Percentiles rank a stretch among this genome's conserved stretches.
Evolutionary conservation across 2,113 vertebrate genomes (phyloP).

Genomic region (Muntiacus reevesi): DNA sequence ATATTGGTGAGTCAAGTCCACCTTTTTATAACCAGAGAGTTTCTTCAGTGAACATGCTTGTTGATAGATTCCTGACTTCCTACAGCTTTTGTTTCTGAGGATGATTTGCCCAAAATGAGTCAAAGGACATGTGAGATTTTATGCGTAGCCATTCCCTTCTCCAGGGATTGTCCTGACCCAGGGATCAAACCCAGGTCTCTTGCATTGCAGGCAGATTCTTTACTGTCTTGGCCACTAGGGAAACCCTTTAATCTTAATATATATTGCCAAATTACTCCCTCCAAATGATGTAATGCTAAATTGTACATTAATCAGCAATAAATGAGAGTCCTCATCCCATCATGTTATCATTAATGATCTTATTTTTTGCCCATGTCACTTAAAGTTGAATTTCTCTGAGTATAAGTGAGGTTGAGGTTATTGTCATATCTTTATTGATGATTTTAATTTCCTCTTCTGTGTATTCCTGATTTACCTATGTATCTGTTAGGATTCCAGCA

Average conservation of each 20-base stretch:
- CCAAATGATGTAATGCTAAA: not conserved
- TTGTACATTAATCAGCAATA: not conserved
- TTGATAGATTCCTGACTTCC: not conserved
- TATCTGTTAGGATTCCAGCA: not conserved
- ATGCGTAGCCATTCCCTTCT: not conserved
- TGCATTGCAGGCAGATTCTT: not conserved
- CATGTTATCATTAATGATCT: not conserved
- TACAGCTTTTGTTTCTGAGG: not conserved
- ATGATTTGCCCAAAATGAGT: not conserved
- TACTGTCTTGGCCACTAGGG: not conserved
- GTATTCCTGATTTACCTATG: not conserved
- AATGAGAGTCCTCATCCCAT: not conserved
- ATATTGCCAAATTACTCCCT: not conserved
- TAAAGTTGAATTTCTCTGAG: not conserved
- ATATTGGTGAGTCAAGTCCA: not conserved
- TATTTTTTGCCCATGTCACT: not conserved
- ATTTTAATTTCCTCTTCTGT: not conserved
- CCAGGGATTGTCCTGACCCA: not conserved
- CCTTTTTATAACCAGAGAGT: not conserved
- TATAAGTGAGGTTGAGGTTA: not conserved
- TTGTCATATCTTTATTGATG: not conserved
- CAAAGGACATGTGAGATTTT: not conserved
- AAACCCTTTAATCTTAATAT: not conserved
- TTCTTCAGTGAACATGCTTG: not conserved
- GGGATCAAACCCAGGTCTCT: not conserved